Conservation (phyloP, 2,113 vertebrate genomes). For the Cavia aperea region DNA sequence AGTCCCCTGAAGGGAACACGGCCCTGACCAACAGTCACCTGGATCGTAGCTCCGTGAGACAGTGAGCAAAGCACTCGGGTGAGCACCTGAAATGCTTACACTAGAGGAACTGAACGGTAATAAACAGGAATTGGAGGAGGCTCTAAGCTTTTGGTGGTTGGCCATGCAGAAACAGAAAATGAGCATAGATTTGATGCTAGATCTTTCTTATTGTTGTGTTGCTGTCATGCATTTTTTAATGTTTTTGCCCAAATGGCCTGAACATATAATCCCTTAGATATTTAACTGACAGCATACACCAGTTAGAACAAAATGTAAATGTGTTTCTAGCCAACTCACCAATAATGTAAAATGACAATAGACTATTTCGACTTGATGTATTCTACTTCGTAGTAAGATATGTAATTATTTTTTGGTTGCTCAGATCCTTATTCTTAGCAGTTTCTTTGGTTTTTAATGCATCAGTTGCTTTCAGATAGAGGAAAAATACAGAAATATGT, state of each 20-base stretch:
- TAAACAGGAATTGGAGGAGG: not conserved
- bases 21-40: not conserved
- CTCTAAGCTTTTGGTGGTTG: not conserved
- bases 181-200: not conserved
- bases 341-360: not conserved
- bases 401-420: not conserved
- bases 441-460: conserved; percentile 36
- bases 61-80: not conserved
- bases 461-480: conserved; percentile 1
- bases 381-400: not conserved
- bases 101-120: not conserved
- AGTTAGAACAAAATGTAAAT: conserved; percentile 26
- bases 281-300: not conserved
- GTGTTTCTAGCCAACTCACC: not conserved
- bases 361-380: not conserved
- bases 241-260: conserved; percentile 1
- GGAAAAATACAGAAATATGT: conserved; percentile 13
- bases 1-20: not conserved
- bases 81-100: not conserved
- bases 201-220: not conserved
- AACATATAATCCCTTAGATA: not conserved
- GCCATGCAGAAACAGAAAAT: not conserved
- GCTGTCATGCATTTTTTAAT: not conserved
- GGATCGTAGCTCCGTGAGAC: not conserved
- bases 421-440: conserved; percentile 19